Evolutionary conservation across 2,113 vertebrate species (phyloP), one percentile per base, ranked within the genome.

Genomic region (Myrmophylax atrothorax): DNA sequence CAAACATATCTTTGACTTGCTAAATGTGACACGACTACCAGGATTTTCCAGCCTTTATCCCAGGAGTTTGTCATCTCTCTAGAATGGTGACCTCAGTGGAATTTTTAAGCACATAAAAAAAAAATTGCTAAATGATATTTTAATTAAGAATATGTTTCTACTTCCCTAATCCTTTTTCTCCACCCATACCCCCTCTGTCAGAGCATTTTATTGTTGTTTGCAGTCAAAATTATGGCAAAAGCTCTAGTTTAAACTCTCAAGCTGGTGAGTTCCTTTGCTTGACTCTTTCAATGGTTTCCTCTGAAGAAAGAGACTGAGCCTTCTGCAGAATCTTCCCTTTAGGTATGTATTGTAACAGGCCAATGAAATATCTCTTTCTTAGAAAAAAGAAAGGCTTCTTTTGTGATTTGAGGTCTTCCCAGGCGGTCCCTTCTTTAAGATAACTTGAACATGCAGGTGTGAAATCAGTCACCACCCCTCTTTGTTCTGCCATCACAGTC

Each of bases 1-100:
- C 92, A 97, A 87, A 97, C 88, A 79, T 94, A 88, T 96, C 96
- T 95, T 94, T 96, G 94, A 93, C 95, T 96, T 96, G 69, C 91
- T 97, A 96, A 96, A 96, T 95, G 89, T 97, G 95, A 93, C 80
- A 87, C 3, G 10, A 95, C 87, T 91, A 78, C 79, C 76, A 93
- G 90, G 88, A 92, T 93, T 95, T 90, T 67, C 38, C 88, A 83
- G 66, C 89, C 64, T 95, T 93, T 95, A 88, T 96, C 89, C 94
- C 89, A 55, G 55, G 86, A 91, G 94, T 95, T 95, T 94, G 95
- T 95, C 91, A 66, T 90, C 72, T 63, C 76, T 90, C 82, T 69
- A 66, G 86, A 68, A 94, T 22, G 84, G 94, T 96, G 92, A 96
- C 96, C 95, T 93, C 87, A 5, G 84, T 93, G 74, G 85, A 94